Percentiles rank a stretch among this genome's conserved stretches.
Evolutionary conservation across 2,797 vertebrate genomes (phyloP).

Genomic region (Austrolebias charrua): DNA sequence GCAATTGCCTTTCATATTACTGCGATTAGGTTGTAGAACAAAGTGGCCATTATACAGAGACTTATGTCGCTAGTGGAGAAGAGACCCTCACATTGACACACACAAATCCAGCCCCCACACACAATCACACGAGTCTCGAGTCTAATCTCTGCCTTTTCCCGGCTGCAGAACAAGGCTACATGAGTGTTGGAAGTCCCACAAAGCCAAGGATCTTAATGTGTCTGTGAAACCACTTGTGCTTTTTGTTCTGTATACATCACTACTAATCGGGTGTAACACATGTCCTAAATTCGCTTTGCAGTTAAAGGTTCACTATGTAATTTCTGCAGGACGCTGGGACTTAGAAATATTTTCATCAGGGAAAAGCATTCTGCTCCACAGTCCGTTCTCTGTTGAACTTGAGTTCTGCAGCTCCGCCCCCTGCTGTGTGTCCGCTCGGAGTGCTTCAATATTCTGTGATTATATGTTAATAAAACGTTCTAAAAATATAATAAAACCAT

Average conservation of each 20-base stretch:
- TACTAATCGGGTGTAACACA: constrained; percentile 66
- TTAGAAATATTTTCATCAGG: too few relatives aligned
- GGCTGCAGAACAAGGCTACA: constrained; percentile 28
- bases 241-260: constrained; percentile 54
- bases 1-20: constrained; percentile 78
- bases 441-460: too few relatives aligned
- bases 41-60: constrained; percentile 73
- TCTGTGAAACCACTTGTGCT: constrained; percentile 65
- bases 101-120: constrained; percentile 4
- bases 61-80: constrained; percentile 68
- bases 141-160: constrained; percentile 40
- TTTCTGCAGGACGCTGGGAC: too few relatives aligned
- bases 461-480: too few relatives aligned
- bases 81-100: constrained; percentile 52
- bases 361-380: too few relatives aligned
- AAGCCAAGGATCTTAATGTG: constrained; percentile 59
- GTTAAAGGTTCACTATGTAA: too few relatives aligned
- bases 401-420: too few relatives aligned
- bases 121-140: constrained; percentile 31
- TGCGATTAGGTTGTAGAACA: constrained; percentile 75
- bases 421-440: too few relatives aligned
- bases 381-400: too few relatives aligned
- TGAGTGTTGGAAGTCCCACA: constrained; percentile 34
- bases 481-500: too few relatives aligned
- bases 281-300: constrained; percentile 63